These are phyloP conservation scores for Aptenodytes patagonicus DNA, from an alignment of 2,113 vertebrate genomes.

Conservation along the genomic window DNA sequence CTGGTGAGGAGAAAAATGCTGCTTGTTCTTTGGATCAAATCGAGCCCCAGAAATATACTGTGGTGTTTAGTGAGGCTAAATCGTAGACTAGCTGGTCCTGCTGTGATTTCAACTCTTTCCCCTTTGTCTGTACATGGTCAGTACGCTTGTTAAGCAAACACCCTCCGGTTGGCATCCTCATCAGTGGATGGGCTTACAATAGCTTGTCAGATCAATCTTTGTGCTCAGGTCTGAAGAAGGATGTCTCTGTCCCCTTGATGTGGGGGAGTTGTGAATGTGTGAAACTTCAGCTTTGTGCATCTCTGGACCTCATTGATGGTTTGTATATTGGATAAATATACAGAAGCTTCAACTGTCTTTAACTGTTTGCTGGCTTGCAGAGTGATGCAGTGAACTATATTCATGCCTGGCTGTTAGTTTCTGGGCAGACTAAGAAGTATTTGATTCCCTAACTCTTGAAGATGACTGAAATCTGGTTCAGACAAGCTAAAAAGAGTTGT, in stretches of 20 bases:
- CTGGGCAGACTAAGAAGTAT: not conserved
- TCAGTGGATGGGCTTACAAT: not conserved
- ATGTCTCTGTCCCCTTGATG: not conserved
- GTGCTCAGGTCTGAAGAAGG: not conserved
- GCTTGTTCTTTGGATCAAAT: not conserved
- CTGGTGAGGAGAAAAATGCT: not conserved
- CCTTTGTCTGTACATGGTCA: not conserved
- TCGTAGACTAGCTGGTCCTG: not conserved
- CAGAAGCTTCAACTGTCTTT: not conserved
- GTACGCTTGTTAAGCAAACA: not conserved
- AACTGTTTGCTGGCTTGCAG: not conserved
- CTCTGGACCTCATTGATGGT: not conserved
- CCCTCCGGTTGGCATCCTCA: not conserved
- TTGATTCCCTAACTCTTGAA: not conserved
- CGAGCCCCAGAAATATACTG: accelerated
- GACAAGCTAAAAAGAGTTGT: not conserved
- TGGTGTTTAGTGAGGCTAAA: not conserved
- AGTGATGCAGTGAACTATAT: not conserved
- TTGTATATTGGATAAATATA: not conserved
- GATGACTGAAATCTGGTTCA: not conserved
- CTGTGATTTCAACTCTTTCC: constrained; percentile 31
- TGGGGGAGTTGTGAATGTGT: not conserved
- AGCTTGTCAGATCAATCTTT: not conserved
- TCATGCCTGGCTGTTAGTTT: not conserved
- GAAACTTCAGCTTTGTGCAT: not conserved